These are phyloP conservation scores for Plebejus anna DNA, from an alignment of 2,888 invertebrate genomes.

Conservation along the genomic window DNA sequence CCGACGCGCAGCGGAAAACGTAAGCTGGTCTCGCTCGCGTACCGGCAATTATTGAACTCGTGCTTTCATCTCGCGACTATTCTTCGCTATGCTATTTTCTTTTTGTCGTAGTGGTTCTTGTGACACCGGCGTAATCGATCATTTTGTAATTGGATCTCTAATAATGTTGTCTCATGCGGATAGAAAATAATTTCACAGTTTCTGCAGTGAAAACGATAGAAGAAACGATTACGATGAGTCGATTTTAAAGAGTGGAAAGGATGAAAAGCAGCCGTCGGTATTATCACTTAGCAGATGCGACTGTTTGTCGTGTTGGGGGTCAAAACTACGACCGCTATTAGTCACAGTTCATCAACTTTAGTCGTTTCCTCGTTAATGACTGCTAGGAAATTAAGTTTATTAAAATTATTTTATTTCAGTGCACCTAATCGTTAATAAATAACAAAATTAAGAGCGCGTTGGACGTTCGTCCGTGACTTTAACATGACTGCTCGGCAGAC, in stretches of 20 bases:
- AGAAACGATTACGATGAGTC: background rate
- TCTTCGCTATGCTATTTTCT: conserved; percentile 4
- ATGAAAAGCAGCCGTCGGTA: background rate
- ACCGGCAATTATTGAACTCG: conserved; percentile 26
- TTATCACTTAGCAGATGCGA: background rate
- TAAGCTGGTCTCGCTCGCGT: background rate
- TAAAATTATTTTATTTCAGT: conserved; percentile 7
- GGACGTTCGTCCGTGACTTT: conserved; percentile 9
- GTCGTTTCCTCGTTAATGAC: conserved; percentile 12
- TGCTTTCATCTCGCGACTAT: conserved; percentile 30
- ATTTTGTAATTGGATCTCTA: conserved; percentile 21
- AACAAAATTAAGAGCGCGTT: conserved; percentile 13
- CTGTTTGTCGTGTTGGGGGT: conserved; percentile 1
- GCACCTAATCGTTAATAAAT: conserved; percentile 17
- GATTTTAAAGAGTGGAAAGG: background rate
- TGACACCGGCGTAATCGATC: conserved; percentile 44
- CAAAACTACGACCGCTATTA: conserved; percentile 8
- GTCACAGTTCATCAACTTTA: conserved; percentile 12
- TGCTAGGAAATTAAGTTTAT: conserved; percentile 16
- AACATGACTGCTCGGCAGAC: background rate
- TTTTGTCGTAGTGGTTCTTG: conserved; percentile 18
- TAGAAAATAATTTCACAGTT: conserved; percentile 21
- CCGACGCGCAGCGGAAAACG: background rate
- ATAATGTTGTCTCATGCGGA: conserved; percentile 24
- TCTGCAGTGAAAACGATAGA: background rate